These are phyloP conservation scores for Psix sp. DNA, from an alignment of 1,140 invertebrate species.

Conservation along the genomic window DNA sequence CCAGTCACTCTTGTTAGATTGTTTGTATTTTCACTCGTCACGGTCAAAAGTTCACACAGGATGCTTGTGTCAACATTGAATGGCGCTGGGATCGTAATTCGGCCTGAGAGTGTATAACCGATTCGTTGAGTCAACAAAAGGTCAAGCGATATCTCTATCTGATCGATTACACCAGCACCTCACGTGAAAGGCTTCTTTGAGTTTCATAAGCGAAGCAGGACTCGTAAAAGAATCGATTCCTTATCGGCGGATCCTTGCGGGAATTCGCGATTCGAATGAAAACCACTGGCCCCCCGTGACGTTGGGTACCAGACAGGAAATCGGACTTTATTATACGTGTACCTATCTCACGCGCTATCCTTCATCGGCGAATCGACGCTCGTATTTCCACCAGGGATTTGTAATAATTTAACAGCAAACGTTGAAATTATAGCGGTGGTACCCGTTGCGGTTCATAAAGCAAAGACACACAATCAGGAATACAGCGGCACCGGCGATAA, in stretches of 20 bases:
- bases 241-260: too few relatives aligned
- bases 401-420: slow-evolving; percentile 55
- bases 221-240: slow-evolving; percentile 8
- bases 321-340: slow-evolving; percentile 61
- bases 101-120: slow-evolving; percentile 52
- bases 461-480: slow-evolving; percentile 51
- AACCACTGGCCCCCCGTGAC: slow-evolving; percentile 67
- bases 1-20: slow-evolving; percentile 76
- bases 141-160: slow-evolving; percentile 68
- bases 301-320: slow-evolving; percentile 62
- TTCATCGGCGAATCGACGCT: slow-evolving; percentile 65
- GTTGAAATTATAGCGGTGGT: slow-evolving; percentile 25
- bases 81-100: slow-evolving; percentile 66
- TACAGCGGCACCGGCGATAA: slow-evolving; percentile 38
- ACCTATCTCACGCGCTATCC: slow-evolving; percentile 54
- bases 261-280: slow-evolving; percentile 50
- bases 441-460: slow-evolving; percentile 39
- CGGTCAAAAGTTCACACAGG: slow-evolving; percentile 64
- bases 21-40: slow-evolving; percentile 77
- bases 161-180: slow-evolving; percentile 66
- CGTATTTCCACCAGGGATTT: slow-evolving; percentile 64
- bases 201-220: slow-evolving; percentile 32
- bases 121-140: slow-evolving; percentile 67
- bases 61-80: slow-evolving; percentile 69
- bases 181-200: slow-evolving; percentile 39